Conservation (phyloP, 2,888 invertebrate species). For the Campoplex nolae region DNA sequence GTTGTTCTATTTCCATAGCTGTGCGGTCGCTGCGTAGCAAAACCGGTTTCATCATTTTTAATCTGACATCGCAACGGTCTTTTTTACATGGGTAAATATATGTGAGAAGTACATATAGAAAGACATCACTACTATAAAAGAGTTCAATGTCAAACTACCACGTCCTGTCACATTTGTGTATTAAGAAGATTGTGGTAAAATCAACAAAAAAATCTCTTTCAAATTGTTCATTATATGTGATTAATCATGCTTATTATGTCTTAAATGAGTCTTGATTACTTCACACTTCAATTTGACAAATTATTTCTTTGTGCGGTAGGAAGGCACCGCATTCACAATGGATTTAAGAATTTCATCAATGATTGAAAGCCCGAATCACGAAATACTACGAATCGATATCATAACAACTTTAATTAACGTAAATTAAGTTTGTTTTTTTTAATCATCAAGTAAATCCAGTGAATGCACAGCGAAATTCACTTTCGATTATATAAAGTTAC, state of each 20-base stretch:
- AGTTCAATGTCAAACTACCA: not conserved
- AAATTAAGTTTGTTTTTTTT: too few relatives aligned
- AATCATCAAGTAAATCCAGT: too few relatives aligned
- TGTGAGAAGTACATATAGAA: not conserved
- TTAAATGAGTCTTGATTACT: not conserved
- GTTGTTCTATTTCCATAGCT: not conserved
- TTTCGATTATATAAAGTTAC: slow-evolving; percentile 53
- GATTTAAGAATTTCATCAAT: not conserved
- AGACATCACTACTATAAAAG: not conserved
- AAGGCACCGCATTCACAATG: too few relatives aligned
- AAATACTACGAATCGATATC: not conserved
- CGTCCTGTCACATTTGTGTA: not conserved
- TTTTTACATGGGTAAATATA: not conserved
- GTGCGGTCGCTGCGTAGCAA: not conserved
- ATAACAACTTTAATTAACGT: not conserved
- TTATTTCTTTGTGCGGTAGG: not conserved
- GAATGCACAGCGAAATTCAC: not conserved
- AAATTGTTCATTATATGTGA: not conserved
- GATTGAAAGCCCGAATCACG: not conserved
- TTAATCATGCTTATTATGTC: not conserved
- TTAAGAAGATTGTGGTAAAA: not conserved
- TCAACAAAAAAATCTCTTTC: not conserved
- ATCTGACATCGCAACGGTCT: not conserved
- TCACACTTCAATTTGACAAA: not conserved
- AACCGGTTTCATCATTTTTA: not conserved